A percentile compares a stretch with the other conserved stretches of the same genome.
Evolutionary conservation across 2,797 vertebrate species (phyloP).

Genomic region (Alauda arvensis): DNA sequence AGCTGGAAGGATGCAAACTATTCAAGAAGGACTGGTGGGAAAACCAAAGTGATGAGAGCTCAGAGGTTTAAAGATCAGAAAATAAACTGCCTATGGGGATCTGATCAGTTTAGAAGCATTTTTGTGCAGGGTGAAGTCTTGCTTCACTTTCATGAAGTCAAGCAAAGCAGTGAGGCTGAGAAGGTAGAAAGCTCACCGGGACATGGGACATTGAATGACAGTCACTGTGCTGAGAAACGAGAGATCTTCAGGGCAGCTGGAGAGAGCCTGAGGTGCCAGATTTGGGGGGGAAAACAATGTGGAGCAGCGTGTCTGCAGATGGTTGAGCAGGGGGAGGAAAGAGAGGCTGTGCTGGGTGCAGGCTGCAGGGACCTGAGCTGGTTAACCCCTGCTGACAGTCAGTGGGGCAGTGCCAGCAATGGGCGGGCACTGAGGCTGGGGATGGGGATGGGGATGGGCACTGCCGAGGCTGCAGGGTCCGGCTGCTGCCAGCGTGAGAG

Average conservation of each 20-base stretch:
- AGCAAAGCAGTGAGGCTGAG: background rate
- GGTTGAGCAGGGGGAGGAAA: background rate
- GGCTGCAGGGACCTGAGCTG: background rate
- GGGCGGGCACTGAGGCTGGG: accelerated
- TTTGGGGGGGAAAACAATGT: background rate
- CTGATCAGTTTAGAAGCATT: background rate
- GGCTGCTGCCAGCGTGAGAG: background rate
- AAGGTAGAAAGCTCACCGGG: background rate
- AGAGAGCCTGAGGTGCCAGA: background rate
- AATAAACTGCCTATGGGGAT: background rate
- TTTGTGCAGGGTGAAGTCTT: background rate
- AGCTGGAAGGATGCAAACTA: background rate
- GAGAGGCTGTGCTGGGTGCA: background rate
- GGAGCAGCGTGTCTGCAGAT: background rate
- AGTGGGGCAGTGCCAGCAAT: background rate
- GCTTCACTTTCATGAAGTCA: background rate
- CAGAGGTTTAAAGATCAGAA: background rate
- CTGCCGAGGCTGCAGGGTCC: background rate
- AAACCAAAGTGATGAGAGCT: background rate
- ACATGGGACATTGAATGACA: background rate
- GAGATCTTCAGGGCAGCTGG: background rate
- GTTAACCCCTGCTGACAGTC: background rate
- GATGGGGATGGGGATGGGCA: background rate
- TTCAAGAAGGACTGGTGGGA: background rate
- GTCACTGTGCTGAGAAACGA: background rate